Percentiles rank a stretch among this genome's conserved stretches.
Conservation (phyloP, 2,113 vertebrate genomes). For the Aythya baeri region DNA sequence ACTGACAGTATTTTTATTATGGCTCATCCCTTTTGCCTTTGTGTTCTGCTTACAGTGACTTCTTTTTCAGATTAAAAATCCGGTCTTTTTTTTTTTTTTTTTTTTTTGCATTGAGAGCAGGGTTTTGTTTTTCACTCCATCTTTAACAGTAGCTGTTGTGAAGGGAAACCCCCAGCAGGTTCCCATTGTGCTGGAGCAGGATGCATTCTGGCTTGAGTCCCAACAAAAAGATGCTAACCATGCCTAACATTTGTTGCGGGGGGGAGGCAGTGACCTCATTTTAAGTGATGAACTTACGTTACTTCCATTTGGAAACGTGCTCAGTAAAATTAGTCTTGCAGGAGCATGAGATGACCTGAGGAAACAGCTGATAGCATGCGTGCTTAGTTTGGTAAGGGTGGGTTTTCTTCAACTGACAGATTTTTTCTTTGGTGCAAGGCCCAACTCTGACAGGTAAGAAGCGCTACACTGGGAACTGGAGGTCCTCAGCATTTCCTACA, state of each 20-base stretch:
- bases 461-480: not conserved
- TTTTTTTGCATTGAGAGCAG: constrained; percentile 25
- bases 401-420: not conserved
- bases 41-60: constrained; percentile 58
- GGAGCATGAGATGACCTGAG: not conserved
- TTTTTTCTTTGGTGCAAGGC: not conserved
- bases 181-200: constrained; percentile 63
- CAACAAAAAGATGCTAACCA: constrained; percentile 63
- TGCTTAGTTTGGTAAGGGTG: not conserved
- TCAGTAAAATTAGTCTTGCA: not conserved
- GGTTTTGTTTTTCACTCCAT: constrained; percentile 59
- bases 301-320: constrained; percentile 34
- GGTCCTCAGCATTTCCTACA: not conserved
- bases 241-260: constrained; percentile 58
- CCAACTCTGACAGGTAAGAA: not conserved
- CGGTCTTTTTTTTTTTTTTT: constrained; percentile 12
- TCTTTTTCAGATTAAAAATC: constrained; percentile 70
- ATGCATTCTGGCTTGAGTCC: constrained; percentile 64
- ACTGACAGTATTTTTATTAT: not conserved
- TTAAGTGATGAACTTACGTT: constrained; percentile 37
- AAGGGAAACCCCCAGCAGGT: constrained; percentile 70
- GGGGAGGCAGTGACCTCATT: constrained; percentile 39
- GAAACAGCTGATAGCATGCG: not conserved
- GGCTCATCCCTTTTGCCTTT: constrained; percentile 11
- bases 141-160: constrained; percentile 67